Evolutionary conservation across 2,888 invertebrate genomes (phyloP), one percentile per base, ranked within the genome.

Genomic region (Neoitamus cyanurus): DNA sequence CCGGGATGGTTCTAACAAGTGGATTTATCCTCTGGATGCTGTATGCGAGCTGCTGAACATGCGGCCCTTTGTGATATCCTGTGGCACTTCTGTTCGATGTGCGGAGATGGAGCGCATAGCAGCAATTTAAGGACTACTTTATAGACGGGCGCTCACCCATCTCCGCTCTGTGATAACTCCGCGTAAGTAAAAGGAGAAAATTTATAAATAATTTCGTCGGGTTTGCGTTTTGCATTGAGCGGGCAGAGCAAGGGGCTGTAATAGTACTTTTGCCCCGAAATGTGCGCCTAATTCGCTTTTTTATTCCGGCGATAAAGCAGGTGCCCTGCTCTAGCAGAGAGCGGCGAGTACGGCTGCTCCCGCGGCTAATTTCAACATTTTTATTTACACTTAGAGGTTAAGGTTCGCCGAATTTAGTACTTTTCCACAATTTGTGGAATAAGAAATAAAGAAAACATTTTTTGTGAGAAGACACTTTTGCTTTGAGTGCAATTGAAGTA

Each of bases 1-100:
- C 83, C 72, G 30, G 70, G 31, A 83, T 83, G 82, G 30, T 82
- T 69, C 69, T 82, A 82, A 82, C 82, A 82, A 82, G 82, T 82
- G 82, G 82, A 82, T 82, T 82, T 82, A 82, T 82, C 82, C 82
- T 36, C 36, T 7, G 31, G 58, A 58, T 58, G 58, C 58, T 58
- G 58, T 15, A 58, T 58, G 15, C 20, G 2, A n/a, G 42, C 11
- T 46, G 13, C 42, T n/a, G 36, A 68, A 82, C 82, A 68, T 69
- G 68, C 69, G 69, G 69, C 69, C 69, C 69, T 69, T 82, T 82
- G 69, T 82, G 82, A 82, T 82, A 69, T 69, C 69, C 15, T 68
- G 36, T 82, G 34, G 36, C 82, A 69, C 25, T 69, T 68, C 68
- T 20, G 37, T 15, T 42, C 34, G 82, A 82, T 37, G 82, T 30